Evolutionary conservation across 2,113 vertebrate genomes (phyloP).

Genomic region (Lepus europaeus): DNA sequence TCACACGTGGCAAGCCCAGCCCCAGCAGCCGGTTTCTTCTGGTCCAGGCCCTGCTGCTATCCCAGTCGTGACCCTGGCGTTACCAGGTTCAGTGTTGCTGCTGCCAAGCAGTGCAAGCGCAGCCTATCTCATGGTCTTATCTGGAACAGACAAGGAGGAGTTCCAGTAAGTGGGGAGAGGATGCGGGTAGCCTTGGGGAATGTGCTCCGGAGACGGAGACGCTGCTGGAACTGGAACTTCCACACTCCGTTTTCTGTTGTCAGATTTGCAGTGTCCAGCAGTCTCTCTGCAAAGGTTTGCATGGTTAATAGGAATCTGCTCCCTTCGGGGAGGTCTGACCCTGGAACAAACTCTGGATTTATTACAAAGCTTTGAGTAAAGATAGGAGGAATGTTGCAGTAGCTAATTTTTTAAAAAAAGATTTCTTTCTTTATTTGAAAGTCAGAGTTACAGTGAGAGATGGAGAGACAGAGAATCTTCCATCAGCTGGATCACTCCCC

Average conservation of each 20-base stretch:
- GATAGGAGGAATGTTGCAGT: neutral
- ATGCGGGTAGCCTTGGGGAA: neutral
- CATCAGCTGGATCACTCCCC: too few relatives aligned
- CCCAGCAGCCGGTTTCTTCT: neutral
- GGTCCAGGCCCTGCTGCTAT: neutral
- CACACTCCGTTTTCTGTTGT: neutral
- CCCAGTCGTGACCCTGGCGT: neutral
- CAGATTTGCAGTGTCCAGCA: neutral
- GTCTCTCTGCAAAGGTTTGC: neutral
- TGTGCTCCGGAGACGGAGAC: neutral
- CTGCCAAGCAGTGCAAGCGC: neutral
- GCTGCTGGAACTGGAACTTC: neutral
- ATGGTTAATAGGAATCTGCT: neutral
- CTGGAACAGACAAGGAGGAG: neutral
- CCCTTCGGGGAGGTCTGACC: neutral
- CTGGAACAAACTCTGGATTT: conserved; percentile 3
- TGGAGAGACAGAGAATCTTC: too few relatives aligned
- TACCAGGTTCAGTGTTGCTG: neutral
- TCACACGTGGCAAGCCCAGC: too few relatives aligned
- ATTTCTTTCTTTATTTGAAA: too few relatives aligned
- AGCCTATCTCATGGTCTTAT: neutral
- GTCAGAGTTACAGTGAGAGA: too few relatives aligned
- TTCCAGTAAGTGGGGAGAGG: neutral
- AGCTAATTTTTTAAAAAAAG: too few relatives aligned
- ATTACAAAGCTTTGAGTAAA: conserved; percentile 13